Percentiles rank a stretch among this genome's conserved stretches.
These are phyloP conservation scores for Tonatia bakeri DNA, from an alignment of 2,113 vertebrate genomes.

Conservation along the genomic window DNA sequence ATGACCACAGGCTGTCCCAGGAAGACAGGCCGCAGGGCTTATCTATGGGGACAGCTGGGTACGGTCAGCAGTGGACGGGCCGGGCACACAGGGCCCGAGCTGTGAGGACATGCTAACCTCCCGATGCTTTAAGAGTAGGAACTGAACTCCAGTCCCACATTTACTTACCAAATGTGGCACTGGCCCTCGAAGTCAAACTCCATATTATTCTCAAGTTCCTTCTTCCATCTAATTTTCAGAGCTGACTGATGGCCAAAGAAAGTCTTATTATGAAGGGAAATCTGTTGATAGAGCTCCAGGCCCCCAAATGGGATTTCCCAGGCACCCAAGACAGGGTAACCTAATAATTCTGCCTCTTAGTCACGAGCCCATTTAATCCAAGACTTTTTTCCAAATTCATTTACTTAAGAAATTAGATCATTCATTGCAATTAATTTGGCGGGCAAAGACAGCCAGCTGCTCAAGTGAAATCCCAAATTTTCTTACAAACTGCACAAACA, in stretches of 20 bases:
- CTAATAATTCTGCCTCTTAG: background rate
- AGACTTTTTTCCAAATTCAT: background rate
- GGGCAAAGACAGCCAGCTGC: conserved; percentile 47
- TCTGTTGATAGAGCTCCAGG: background rate
- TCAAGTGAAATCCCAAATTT: conserved; percentile 30
- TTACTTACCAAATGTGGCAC: background rate
- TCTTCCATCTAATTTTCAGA: background rate
- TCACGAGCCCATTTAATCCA: background rate
- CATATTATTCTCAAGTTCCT: background rate
- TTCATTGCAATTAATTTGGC: conserved; percentile 42
- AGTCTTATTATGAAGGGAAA: background rate
- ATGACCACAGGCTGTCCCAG: background rate
- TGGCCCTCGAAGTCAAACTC: background rate
- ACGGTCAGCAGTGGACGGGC: background rate
- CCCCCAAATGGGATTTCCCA: background rate
- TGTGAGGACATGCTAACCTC: background rate
- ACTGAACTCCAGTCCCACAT: background rate
- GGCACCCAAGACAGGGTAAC: background rate
- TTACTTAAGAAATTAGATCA: conserved; percentile 45
- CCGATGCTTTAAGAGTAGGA: background rate
- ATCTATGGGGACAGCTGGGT: background rate
- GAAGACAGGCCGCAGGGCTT: background rate
- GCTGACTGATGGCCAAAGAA: background rate
- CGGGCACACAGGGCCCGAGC: background rate
- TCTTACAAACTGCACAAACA: conserved; percentile 46